Percentiles rank a stretch among this genome's conserved stretches.
Conservation (phyloP, 2,797 vertebrate species). For the Capromys pilorides region DNA sequence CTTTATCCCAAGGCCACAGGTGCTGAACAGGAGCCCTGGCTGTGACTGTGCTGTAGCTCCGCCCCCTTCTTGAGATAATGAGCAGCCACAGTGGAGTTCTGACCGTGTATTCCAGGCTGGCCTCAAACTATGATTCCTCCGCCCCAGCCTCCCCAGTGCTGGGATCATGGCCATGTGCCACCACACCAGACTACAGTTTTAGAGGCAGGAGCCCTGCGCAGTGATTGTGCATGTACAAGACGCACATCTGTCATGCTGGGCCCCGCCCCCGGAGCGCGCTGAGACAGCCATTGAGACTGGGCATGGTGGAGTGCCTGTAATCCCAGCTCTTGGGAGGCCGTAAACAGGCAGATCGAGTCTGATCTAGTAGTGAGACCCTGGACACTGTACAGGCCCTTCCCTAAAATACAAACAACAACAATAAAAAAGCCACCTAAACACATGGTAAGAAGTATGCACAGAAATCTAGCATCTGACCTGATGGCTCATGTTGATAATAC, state of each 20-base stretch:
- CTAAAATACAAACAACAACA: too few species aligned
- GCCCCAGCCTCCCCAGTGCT: not conserved
- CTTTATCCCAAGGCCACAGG: not conserved
- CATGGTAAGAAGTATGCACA: not conserved
- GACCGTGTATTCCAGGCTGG: not conserved
- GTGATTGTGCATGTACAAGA: not conserved
- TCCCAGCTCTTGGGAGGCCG: too few species aligned
- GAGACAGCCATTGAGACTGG: too few species aligned
- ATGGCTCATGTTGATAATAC: not conserved
- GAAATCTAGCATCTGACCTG: not conserved
- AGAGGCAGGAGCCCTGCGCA: not conserved
- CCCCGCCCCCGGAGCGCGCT: too few species aligned
- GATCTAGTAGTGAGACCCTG: too few species aligned
- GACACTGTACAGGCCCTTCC: too few species aligned
- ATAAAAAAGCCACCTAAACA: not conserved
- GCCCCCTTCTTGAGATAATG: not conserved
- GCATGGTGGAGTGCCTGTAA: too few species aligned
- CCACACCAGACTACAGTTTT: not conserved
- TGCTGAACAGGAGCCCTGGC: not conserved
- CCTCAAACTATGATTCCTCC: not conserved
- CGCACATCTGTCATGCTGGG: too few species aligned
- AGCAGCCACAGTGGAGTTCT: not conserved
- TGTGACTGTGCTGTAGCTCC: not conserved
- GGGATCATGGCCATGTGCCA: not conserved
- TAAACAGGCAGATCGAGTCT: too few species aligned